These are phyloP conservation scores for Bombycilla garrulus DNA, from an alignment of 2,113 vertebrate genomes.

Conservation along the genomic window DNA sequence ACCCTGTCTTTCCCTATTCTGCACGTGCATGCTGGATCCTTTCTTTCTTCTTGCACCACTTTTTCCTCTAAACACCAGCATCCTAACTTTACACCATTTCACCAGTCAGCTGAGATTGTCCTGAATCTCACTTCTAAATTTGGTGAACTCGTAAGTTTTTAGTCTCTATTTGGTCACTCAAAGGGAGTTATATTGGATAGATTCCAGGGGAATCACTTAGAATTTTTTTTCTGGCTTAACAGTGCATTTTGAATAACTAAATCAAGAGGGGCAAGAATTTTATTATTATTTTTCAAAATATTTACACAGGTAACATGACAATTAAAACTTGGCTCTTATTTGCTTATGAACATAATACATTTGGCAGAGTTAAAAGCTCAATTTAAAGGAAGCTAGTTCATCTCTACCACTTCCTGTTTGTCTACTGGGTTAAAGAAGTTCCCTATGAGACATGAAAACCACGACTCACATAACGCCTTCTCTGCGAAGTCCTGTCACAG, in stretches of 20 bases:
- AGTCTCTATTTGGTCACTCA: neutral
- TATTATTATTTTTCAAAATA: neutral
- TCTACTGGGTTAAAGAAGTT: neutral
- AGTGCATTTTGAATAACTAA: neutral
- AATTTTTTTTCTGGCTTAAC: neutral
- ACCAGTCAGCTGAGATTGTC: neutral
- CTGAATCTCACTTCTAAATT: neutral
- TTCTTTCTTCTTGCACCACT: neutral
- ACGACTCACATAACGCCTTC: fast-evolving
- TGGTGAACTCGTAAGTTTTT: neutral
- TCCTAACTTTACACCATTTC: neutral
- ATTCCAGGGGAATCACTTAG: neutral
- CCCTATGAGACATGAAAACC: neutral
- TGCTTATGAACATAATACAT: neutral
- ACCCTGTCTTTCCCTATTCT: neutral
- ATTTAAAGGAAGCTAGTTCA: neutral
- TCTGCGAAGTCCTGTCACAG: neutral
- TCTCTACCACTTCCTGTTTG: neutral
- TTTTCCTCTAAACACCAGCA: neutral
- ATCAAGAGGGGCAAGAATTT: neutral
- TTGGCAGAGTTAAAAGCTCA: neutral
- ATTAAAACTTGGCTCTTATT: neutral
- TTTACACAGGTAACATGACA: neutral
- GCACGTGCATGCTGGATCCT: neutral
- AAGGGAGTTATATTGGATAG: neutral